phyloP scores from a whole-genome alignment of 2,888 invertebrate species.

The Hermaeophaga mercurialis region DNA sequence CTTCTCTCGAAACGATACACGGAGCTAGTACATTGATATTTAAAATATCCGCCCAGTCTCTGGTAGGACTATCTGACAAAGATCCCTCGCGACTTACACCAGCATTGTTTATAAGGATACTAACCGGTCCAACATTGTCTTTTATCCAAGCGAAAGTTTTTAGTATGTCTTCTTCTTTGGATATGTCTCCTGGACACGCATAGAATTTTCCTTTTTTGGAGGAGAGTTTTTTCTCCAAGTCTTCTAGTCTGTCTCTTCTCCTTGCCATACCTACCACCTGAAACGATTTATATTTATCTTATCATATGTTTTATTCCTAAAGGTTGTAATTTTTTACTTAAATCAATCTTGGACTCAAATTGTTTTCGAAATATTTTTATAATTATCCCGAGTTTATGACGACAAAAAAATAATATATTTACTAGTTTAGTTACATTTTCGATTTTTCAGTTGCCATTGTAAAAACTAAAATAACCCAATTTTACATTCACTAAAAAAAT shows the following conservation, averaged over 20 bases:
- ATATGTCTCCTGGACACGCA: conserved; percentile 50
- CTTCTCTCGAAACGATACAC: conserved; percentile 43
- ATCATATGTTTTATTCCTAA: too few species aligned
- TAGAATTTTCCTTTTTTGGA: conserved; percentile 47
- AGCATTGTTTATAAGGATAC: conserved; percentile 55
- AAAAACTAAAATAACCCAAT: too few species aligned
- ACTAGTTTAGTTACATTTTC: too few species aligned
- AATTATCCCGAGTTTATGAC: too few species aligned
- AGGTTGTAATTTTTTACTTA: too few species aligned
- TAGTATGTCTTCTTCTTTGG: conserved; percentile 49
- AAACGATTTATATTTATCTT: too few species aligned
- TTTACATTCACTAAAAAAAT: too few species aligned
- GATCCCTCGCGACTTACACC: conserved; percentile 39
- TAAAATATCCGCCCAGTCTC: conserved; percentile 33
- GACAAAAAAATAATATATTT: too few species aligned
- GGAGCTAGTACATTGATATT: conserved; percentile 33
- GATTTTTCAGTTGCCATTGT: too few species aligned
- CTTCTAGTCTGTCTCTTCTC: conserved; percentile 37
- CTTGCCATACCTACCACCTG: conserved; percentile 45
- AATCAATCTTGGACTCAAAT: too few species aligned
- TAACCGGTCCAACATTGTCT: conserved; percentile 49
- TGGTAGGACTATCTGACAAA: conserved; percentile 40
- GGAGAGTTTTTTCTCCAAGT: conserved; percentile 30
- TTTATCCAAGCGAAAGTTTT: conserved; percentile 49
- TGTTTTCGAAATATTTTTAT: too few species aligned